Percentiles rank a stretch among this genome's conserved stretches.
Conservation (phyloP, 2,888 invertebrate genomes). For the Helobdella robusta region DNA sequence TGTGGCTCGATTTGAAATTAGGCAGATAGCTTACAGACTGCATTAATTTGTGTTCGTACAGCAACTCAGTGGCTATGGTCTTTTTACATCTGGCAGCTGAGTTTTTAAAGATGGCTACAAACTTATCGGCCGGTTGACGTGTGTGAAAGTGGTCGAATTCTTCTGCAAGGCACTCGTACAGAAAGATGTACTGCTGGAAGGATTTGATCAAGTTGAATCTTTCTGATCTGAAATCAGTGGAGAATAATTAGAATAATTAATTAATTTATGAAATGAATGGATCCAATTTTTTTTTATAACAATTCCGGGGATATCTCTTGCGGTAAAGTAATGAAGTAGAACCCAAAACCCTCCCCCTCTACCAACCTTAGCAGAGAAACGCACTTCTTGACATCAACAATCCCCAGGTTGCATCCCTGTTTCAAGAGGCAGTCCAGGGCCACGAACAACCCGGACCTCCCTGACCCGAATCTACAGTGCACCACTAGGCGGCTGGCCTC, state of each 20-base stretch:
- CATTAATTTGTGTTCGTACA: slow-evolving; percentile 18
- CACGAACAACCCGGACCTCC: slow-evolving; percentile 33
- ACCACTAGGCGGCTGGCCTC: slow-evolving; percentile 24
- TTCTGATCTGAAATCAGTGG: slow-evolving; percentile 13
- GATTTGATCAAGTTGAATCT: slow-evolving; percentile 28
- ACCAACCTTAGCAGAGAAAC: slow-evolving; percentile 24
- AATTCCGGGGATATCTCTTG: neutral
- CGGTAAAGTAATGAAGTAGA: neutral
- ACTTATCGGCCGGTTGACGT: slow-evolving; percentile 4
- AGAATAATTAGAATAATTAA: neutral
- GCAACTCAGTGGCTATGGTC: neutral
- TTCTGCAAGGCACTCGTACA: slow-evolving; percentile 31
- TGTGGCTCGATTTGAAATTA: neutral
- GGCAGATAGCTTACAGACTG: neutral
- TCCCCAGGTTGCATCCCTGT: slow-evolving; percentile 26
- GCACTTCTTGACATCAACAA: slow-evolving; percentile 31
- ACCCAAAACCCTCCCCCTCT: neutral
- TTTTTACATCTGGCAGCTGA: slow-evolving; percentile 7
- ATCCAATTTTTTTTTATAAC: too few relatives aligned
- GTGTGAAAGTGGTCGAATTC: slow-evolving; percentile 27
- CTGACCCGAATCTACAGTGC: slow-evolving; percentile 32
- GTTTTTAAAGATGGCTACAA: slow-evolving; percentile 15
- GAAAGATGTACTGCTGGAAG: slow-evolving; percentile 31
- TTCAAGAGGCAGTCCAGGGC: slow-evolving; percentile 31
- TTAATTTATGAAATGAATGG: too few relatives aligned